Evolutionary conservation across 2,888 invertebrate species (phyloP).

Genomic region (Rutpela maculata): DNA sequence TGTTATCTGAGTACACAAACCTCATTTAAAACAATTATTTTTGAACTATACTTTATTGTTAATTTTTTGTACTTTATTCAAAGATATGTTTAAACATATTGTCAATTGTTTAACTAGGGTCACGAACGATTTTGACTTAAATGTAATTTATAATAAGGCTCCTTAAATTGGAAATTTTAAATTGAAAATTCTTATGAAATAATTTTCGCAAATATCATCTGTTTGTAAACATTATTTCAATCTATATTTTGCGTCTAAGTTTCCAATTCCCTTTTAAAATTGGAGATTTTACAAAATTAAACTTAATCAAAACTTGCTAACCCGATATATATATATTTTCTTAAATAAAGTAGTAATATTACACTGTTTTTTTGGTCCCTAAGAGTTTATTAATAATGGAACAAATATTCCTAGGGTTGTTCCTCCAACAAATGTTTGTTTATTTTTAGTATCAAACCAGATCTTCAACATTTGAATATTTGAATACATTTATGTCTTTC

Average conservation of each 20-base stretch:
- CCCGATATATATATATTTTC: background rate
- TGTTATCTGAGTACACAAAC: background rate
- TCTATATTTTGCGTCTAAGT: too few species aligned
- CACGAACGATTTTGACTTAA: background rate
- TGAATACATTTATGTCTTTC: too few species aligned
- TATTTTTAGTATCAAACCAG: too few species aligned
- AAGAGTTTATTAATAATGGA: conserved; percentile 4
- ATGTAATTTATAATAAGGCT: background rate
- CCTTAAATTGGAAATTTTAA: too few species aligned
- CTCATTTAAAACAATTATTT: background rate
- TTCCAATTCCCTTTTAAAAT: too few species aligned
- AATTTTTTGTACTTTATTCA: conserved; percentile 35
- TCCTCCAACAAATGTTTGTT: too few species aligned
- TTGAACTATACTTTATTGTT: conserved; percentile 9
- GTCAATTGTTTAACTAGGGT: conserved; percentile 16
- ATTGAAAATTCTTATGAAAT: too few species aligned
- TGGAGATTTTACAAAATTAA: background rate
- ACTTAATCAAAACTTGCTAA: background rate
- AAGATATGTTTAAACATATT: conserved; percentile 36
- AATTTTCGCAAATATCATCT: too few species aligned
- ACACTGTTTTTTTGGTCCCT: conserved; percentile 9
- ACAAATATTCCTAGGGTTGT: background rate
- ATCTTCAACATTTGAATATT: too few species aligned
- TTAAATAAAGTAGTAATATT: background rate
- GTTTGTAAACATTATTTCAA: too few species aligned